A percentile compares a stretch with the other conserved stretches of the same genome.
These are phyloP conservation scores for Tenthredo mesomela DNA, from an alignment of 2,888 invertebrate genomes.

Conservation along the genomic window DNA sequence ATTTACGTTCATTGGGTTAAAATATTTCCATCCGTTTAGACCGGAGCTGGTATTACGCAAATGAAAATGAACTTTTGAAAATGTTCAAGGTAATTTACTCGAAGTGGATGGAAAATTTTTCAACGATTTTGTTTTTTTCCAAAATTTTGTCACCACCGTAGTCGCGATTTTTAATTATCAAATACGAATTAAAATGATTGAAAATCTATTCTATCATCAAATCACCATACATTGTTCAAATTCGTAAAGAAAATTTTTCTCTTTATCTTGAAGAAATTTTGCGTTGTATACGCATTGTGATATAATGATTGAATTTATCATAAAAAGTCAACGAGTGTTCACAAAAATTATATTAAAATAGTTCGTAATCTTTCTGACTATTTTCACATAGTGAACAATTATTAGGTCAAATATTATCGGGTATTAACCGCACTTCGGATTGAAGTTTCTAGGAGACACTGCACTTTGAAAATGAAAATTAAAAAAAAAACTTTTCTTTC, in stretches of 20 bases:
- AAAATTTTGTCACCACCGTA: not conserved
- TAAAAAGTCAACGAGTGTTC: not conserved
- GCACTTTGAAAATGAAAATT: not conserved
- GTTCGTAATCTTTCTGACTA: not conserved
- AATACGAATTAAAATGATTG: not conserved
- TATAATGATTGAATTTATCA: not conserved
- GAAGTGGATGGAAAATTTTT: not conserved
- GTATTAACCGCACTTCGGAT: not conserved
- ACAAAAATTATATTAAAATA: not conserved
- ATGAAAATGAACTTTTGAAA: conserved; percentile 41
- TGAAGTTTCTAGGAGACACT: not conserved
- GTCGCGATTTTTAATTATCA: not conserved
- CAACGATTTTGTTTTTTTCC: not conserved
- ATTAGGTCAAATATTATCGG: not conserved
- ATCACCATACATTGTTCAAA: not conserved
- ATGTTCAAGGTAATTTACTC: not conserved
- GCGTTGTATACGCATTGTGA: not conserved
- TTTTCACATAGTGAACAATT: not conserved
- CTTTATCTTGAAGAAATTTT: not conserved
- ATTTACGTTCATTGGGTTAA: conserved; percentile 36
- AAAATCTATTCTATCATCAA: not conserved
- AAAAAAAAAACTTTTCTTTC: not conserved
- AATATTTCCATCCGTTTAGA: conserved; percentile 16
- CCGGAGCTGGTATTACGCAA: not conserved
- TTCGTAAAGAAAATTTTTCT: not conserved